Evolutionary conservation across 30 jellyfish, hydroid and myxozoan species (phyloP), one percentile per base, ranked within the genome.

Genomic region (Hydractinia symbiolongicarpus): DNA sequence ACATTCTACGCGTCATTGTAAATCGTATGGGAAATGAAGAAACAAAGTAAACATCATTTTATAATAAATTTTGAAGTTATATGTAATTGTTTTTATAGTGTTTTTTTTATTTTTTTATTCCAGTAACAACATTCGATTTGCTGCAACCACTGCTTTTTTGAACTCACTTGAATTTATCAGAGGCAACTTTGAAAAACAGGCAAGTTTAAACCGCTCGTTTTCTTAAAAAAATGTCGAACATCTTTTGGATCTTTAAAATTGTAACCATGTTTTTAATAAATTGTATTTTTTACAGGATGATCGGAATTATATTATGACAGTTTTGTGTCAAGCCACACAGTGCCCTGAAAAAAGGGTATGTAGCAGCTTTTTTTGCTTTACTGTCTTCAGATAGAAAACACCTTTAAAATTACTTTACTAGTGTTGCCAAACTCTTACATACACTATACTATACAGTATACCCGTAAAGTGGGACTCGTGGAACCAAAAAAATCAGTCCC

Each of bases 121-220:
- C 72, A 88, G 95, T 80, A 81, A 72, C 53, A 87, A 88, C 61
- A 93, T 92, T 8, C 89, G 83, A 56, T 87, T 76, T 67, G 96
- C 94, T 82, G 98, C 98, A n/a, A 84, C 96, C 62, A 92, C 82
- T 79, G 96, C 98, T 10, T 67, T 92, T 52, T 89, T 92, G 19
- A 92, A 92, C 77, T 92, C 98, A 4, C 77, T 92, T 70, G 98
- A 92, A 67, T 92, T 92, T 74, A 88, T 88, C 10, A 77, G 98
- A 75, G 94, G 93, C 10, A 87, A 85, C 85, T 92, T 92, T 67
- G 98, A 90, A 73, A 85, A 90, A 73, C 86, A 70, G 88, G 97
- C 86, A 20, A 20, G 21, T 15, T 19, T 44, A 13, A 19, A 81
- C 20, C 53, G 52, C 52, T 19, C 4, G 8, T 72, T 74, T 54